Conservation (phyloP, 2,888 invertebrate genomes). For the Drosophila picticornis region DNA sequence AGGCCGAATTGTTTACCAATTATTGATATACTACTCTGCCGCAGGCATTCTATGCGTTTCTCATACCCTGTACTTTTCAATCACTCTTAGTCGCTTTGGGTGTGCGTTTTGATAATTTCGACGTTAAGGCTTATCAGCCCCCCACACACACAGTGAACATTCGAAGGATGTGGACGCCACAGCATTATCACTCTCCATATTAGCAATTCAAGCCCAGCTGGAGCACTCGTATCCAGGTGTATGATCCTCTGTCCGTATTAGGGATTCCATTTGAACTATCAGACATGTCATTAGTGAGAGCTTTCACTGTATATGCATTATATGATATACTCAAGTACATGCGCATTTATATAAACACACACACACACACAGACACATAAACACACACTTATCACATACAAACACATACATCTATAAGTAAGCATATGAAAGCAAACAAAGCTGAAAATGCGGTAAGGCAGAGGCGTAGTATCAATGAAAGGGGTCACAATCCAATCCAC, state of each 20-base stretch:
- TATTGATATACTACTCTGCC: slow-evolving; percentile 69
- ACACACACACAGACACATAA: slow-evolving; percentile 31
- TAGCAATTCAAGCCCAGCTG: neutral
- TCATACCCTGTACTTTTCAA: slow-evolving; percentile 52
- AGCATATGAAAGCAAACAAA: slow-evolving; percentile 80
- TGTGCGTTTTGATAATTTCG: slow-evolving; percentile 73
- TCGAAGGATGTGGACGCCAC: neutral
- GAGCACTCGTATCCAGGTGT: slow-evolving; percentile 14
- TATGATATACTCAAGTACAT: slow-evolving; percentile 74
- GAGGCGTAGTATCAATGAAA: slow-evolving; percentile 43
- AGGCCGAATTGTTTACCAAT: slow-evolving; percentile 56
- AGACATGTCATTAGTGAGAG: slow-evolving; percentile 54
- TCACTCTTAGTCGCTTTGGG: slow-evolving; percentile 42
- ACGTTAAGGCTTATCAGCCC: slow-evolving; percentile 74
- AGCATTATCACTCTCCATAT: neutral
- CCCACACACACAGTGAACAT: slow-evolving; percentile 40
- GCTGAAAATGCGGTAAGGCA: slow-evolving; percentile 80
- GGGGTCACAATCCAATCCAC: neutral
- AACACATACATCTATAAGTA: slow-evolving; percentile 69
- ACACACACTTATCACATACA: slow-evolving; percentile 42
- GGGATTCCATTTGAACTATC: slow-evolving; percentile 31
- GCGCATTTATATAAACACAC: slow-evolving; percentile 69
- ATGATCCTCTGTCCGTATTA: slow-evolving; percentile 38
- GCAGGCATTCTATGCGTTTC: slow-evolving; percentile 73
- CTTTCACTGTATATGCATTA: slow-evolving; percentile 72